Conservation (phyloP, 1,140 invertebrate species). For the Meloidogyne hapla region DNA sequence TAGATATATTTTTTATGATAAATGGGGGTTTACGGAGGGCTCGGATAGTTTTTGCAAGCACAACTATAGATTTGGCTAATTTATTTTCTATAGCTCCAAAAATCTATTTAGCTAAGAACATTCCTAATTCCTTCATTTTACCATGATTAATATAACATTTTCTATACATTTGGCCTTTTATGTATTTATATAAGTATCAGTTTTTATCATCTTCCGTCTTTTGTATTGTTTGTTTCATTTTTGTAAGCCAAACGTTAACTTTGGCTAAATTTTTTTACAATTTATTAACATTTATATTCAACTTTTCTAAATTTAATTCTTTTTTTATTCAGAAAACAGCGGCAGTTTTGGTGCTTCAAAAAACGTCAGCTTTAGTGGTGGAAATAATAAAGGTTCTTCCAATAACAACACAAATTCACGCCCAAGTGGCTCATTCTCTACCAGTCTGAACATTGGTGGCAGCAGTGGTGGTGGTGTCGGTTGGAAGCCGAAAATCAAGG, state of each 20-base stretch:
- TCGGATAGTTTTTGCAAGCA: no score
- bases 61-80: no score
- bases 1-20: no score
- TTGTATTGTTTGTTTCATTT: background rate
- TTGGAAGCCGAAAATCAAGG: background rate
- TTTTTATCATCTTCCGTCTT: no score
- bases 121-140: no score
- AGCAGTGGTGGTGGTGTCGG: background rate
- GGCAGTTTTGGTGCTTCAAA: background rate
- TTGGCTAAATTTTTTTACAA: background rate
- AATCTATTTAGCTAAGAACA: no score
- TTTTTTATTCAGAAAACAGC: background rate
- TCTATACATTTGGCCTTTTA: no score
- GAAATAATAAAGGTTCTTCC: background rate
- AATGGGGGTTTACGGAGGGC: no score
- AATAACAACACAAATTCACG: background rate
- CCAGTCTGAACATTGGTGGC: background rate
- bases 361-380: background rate
- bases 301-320: no score
- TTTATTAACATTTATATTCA: background rate
- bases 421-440: background rate
- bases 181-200: no score
- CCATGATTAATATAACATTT: no score
- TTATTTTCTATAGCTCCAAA: no score
- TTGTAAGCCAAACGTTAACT: background rate